Base-by-base conservation (phyloP, 2,113 vertebrate species). In the Petrocephalus microphthalmus region DNA sequence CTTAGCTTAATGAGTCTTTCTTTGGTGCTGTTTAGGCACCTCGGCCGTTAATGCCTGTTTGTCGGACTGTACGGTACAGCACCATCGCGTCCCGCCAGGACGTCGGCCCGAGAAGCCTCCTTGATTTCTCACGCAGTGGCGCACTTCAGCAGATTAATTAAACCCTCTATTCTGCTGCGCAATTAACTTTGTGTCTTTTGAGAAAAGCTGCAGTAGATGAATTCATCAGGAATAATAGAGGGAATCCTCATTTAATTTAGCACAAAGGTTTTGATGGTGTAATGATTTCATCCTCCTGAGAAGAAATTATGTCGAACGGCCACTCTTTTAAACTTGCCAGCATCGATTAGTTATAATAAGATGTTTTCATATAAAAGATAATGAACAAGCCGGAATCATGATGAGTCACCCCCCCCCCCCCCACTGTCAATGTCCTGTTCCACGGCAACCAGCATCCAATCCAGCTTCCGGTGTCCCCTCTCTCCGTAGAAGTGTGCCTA, bases 401-500 rank as follows among this genome's bases (percentile, higher is more conserved):
- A 84, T 17, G 51, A 57, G 84, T 29, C 85, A 11, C 33, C 33
- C 17, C 8, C 54, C 7, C 3, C 33, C 49, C 10, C 17, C 15
- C 53, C n/a, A 10, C 33, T 42, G 53, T 33, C 29, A 25, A 4
- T 7, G 0, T 20, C 42, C 74, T 8, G 17, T 67, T 67, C 29
- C 74, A 45, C 37, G 15, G 74, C 74, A 37, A 42, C 74, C 15
- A 81, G 74, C 17, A 0, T 42, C 33, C 74, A 19, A 81, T 17
- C 37, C 0, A 7, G 37, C 37, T 15, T 45, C 22, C 15, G 49
- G 52, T 47, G 33, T 90, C 53, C 91, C 87, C 93, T 22, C 91
- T 94, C 94, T 87, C 2, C 51, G 22, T 93, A 99, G 98, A 99
- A 97, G 93, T 99, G 98, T 93, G 95, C 96, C 90, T 98, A 98